A percentile compares a stretch with the other conserved stretches of the same genome.
phyloP scores from a whole-genome alignment of 2,797 vertebrate species.

The Gymnoscopelus microlampas region DNA sequence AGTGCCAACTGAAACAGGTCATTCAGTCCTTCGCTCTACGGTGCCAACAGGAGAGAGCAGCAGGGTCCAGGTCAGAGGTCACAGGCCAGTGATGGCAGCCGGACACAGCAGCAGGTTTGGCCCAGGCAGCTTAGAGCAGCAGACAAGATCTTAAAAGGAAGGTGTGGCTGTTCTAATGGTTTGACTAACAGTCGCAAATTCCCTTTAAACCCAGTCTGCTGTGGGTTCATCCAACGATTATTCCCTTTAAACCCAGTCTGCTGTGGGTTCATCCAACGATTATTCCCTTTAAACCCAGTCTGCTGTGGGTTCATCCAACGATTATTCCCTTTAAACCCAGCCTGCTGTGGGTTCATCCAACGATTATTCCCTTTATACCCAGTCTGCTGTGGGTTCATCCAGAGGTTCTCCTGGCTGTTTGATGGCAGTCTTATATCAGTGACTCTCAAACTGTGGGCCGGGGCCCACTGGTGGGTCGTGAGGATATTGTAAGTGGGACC shows the following conservation, averaged over 20 bases:
- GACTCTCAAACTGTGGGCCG: too few relatives aligned
- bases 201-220: conserved; percentile 90
- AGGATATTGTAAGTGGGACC: too few relatives aligned
- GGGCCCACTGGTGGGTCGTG: too few relatives aligned
- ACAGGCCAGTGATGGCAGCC: conserved; percentile 15
- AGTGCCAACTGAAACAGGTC: conserved; percentile 31
- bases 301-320: conserved; percentile 49
- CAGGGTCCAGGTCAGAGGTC: conserved; percentile 32
- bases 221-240: conserved; percentile 78
- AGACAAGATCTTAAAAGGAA: conserved; percentile 83
- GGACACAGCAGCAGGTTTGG: conserved; percentile 38
- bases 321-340: too few relatives aligned
- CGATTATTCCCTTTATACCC: too few relatives aligned
- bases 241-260: conserved; percentile 74
- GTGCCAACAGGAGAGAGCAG: conserved; percentile 18
- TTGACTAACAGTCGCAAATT: conserved; percentile 88
- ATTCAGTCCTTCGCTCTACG: conserved; percentile 36
- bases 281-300: conserved; percentile 74
- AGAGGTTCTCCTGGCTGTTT: conserved; percentile 14
- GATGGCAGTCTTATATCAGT: conserved; percentile 1
- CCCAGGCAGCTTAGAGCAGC: conserved; percentile 75
- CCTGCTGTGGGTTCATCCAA: too few relatives aligned
- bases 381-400: too few relatives aligned
- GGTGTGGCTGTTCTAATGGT: conserved; percentile 75
- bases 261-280: conserved; percentile 52